These are phyloP conservation scores for Acanthiza pusilla DNA, from an alignment of 2,797 vertebrate species.

Conservation along the genomic window DNA sequence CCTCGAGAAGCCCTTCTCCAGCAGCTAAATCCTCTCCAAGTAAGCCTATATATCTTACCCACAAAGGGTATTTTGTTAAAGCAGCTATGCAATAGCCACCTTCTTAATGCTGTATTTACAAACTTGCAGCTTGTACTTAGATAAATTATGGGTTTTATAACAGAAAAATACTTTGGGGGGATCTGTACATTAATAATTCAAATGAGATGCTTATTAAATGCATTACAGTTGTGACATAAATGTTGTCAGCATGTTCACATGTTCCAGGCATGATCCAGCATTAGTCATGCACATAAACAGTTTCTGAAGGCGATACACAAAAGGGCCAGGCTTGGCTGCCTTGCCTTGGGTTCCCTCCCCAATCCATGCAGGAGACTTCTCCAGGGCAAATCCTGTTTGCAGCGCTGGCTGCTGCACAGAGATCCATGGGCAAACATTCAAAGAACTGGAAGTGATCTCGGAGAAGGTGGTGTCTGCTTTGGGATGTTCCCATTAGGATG, in stretches of 20 bases:
- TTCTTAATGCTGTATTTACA: slow-evolving; percentile 40
- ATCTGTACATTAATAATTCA: slow-evolving; percentile 53
- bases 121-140: slow-evolving; percentile 48
- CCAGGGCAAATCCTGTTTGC: background rate
- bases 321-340: background rate
- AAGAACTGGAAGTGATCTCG: background rate
- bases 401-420: background rate
- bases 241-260: slow-evolving; percentile 41
- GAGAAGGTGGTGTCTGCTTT: background rate
- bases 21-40: slow-evolving; percentile 21
- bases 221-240: slow-evolving; percentile 37
- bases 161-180: background rate
- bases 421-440: fast-evolving
- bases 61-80: slow-evolving; percentile 39
- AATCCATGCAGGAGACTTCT: background rate
- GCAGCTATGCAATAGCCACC: slow-evolving; percentile 51
- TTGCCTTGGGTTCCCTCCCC: background rate
- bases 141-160: slow-evolving; percentile 55
- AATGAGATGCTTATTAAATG: slow-evolving; percentile 51
- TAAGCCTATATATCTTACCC: slow-evolving; percentile 12
- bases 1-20: background rate
- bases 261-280: background rate
- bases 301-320: background rate
- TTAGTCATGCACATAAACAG: background rate
- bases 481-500: background rate